These are phyloP conservation scores for Anthonomus grandis DNA, from an alignment of 1,140 invertebrate species.

Conservation along the genomic window DNA sequence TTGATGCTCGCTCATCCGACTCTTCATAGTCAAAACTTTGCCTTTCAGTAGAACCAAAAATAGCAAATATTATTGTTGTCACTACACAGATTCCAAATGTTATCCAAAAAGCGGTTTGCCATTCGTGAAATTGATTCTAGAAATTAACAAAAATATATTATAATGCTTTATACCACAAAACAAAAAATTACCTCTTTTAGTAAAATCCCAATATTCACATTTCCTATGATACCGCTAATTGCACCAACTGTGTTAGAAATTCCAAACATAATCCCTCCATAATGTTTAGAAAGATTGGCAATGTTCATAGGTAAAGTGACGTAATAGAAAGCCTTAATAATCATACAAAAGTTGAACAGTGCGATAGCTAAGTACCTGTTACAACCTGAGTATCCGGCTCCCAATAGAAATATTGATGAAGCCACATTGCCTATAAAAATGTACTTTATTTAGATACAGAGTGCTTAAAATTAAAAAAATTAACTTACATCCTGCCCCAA, in stretches of 20 bases:
- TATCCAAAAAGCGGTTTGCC: slow-evolving; percentile 15
- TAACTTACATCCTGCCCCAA: slow-evolving; percentile 19
- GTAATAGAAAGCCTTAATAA: slow-evolving; percentile 19
- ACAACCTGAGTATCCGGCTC: slow-evolving; percentile 24
- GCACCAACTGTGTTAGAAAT: slow-evolving; percentile 8
- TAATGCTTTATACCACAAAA: background rate
- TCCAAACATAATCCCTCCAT: slow-evolving; percentile 21
- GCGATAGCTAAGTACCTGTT: slow-evolving; percentile 5
- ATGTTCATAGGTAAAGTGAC: slow-evolving; percentile 17
- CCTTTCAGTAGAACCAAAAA: slow-evolving; percentile 10
- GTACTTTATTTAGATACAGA: background rate
- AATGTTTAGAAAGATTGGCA: slow-evolving; percentile 12
- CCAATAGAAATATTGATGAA: slow-evolving; percentile 7
- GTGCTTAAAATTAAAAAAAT: background rate
- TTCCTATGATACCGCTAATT: slow-evolving; percentile 14
- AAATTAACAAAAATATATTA: background rate
- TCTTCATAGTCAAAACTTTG: slow-evolving; percentile 13
- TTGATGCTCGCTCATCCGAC: background rate
- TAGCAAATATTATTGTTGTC: slow-evolving; percentile 1
- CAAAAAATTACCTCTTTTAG: slow-evolving; percentile 15
- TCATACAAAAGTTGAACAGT: slow-evolving; percentile 17
- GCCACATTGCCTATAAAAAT: slow-evolving; percentile 16
- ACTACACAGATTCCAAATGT: slow-evolving; percentile 3
- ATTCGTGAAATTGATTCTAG: slow-evolving; percentile 13
- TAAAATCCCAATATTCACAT: slow-evolving; percentile 10